Conservation (phyloP, 92 coral and sea anemone species). For the Montipora capitata region DNA sequence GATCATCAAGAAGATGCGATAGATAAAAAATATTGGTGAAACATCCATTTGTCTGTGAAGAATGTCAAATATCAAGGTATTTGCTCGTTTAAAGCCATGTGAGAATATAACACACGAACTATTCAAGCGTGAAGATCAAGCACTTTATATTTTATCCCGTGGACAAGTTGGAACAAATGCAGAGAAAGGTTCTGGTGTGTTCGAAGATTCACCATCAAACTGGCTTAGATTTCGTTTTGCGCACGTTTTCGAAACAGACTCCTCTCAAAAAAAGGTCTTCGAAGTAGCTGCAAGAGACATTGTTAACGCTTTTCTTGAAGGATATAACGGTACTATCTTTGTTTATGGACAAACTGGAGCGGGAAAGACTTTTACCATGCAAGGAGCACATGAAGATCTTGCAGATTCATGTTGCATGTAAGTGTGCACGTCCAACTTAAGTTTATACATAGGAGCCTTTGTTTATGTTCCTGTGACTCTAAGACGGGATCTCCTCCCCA, state of each 20-base stretch:
- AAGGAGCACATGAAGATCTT: constrained; percentile 47
- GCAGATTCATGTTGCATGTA: not conserved
- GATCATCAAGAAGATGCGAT: too few relatives aligned
- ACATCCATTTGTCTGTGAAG: too few relatives aligned
- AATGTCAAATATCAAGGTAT: constrained; percentile 85
- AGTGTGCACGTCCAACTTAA: not conserved
- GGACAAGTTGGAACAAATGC: constrained; percentile 9
- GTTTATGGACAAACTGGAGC: constrained; percentile 82
- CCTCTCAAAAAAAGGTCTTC: constrained; percentile 64
- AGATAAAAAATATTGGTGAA: too few relatives aligned
- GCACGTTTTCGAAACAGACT: constrained; percentile 54
- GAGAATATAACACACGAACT: constrained; percentile 35
- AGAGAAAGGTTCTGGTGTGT: not conserved
- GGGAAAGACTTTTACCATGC: constrained; percentile 80
- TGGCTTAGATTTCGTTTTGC: constrained; percentile 33
- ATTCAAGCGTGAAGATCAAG: constrained; percentile 49
- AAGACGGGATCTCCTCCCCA: not conserved
- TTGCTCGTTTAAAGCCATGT: constrained; percentile 73
- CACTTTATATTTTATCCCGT: constrained; percentile 38
- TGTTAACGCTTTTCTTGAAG: constrained; percentile 63
- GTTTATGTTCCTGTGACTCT: not conserved
- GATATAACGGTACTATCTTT: constrained; percentile 82
- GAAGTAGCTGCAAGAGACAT: constrained; percentile 67
- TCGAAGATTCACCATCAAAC: not conserved
- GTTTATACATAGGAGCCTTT: not conserved